Base-by-base conservation (phyloP, 2,113 vertebrate species). In the Lepidothrix coronata region DNA sequence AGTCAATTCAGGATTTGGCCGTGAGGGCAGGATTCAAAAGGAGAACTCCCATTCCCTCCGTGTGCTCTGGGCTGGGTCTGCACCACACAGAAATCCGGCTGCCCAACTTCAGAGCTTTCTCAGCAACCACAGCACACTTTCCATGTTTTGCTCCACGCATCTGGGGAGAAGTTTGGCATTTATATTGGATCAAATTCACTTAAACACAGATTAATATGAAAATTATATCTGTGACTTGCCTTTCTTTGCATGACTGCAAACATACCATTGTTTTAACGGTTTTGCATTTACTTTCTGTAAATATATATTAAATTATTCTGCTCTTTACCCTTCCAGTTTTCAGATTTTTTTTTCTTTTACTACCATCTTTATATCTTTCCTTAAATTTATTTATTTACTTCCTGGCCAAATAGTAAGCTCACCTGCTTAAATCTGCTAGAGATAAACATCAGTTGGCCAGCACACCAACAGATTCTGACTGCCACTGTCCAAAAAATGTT, bases 401-500 rank as follows among this genome's bases (percentile, higher is more conserved):
- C 48, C 52, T 41, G 25, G 51, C 87, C 62, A 54, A 72, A 83
- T 87, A 82, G n/a, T 43, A 61, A 96, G 49, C 76, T 96, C 59
- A 16, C 23, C n/a, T 81, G n/a, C 72, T 88, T 57, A 82, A 76
- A 70, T 54, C 85, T 48, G 48, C 81, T 85, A 61, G 25, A 8
- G 49, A 82, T 5, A 16, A 71, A 51, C 46, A 23, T 0, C 6
- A 46, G 5, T 41, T 43, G 52, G 61, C n/a, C 58, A 19, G 24
- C 5, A 46, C 44, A 80, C 57, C 30, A 51, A 89, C 39, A 62
- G 39, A 71, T 61, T 59, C 68, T 46, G 33, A 46, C 28, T 52
- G 23, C 49, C 74, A 25, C 66, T 51, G 49, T 58, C 70, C 33
- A 3, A 48, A 82, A 91, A 81, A 46, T 21, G 67, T 80, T 73